A percentile compares a stretch with the other conserved stretches of the same genome.
phyloP scores from a whole-genome alignment of 1,140 invertebrate species.

The Formica exsecta region DNA sequence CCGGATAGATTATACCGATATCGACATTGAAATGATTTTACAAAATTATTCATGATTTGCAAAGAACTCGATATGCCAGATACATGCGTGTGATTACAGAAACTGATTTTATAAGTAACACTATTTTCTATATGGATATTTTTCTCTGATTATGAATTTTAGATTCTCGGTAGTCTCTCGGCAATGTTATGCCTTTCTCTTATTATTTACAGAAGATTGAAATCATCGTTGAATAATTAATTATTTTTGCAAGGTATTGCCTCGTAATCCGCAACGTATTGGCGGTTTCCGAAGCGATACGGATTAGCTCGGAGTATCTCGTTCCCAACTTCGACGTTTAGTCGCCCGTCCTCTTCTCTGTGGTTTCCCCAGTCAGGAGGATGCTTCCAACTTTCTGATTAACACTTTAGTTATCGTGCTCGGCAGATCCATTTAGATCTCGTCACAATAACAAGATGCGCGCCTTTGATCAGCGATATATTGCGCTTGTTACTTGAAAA shows the following conservation, averaged over 20 bases:
- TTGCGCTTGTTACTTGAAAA: conserved; percentile 38
- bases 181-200: neutral
- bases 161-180: neutral
- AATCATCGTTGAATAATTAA: conserved; percentile 24
- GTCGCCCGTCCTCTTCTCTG: conserved; percentile 20
- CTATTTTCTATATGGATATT: neutral
- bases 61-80: conserved; percentile 35
- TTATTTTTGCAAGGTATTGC: conserved; percentile 14
- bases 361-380: conserved; percentile 26
- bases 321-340: conserved; percentile 57
- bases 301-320: conserved; percentile 53
- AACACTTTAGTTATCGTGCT: conserved; percentile 24
- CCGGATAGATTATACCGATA: conserved; percentile 1
- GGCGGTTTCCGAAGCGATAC: conserved; percentile 48
- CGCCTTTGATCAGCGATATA: neutral
- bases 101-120: conserved; percentile 37
- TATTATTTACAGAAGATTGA: neutral
- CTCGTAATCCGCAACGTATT: conserved; percentile 38
- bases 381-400: conserved; percentile 53
- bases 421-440: conserved; percentile 22
- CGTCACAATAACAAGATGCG: conserved; percentile 17
- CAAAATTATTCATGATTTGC: neutral
- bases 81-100: neutral
- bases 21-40: conserved; percentile 36
- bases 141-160: neutral